Evolutionary conservation across 2,888 invertebrate genomes (phyloP), one percentile per base, ranked within the genome.

Genomic region (Brachypterus glaber): DNA sequence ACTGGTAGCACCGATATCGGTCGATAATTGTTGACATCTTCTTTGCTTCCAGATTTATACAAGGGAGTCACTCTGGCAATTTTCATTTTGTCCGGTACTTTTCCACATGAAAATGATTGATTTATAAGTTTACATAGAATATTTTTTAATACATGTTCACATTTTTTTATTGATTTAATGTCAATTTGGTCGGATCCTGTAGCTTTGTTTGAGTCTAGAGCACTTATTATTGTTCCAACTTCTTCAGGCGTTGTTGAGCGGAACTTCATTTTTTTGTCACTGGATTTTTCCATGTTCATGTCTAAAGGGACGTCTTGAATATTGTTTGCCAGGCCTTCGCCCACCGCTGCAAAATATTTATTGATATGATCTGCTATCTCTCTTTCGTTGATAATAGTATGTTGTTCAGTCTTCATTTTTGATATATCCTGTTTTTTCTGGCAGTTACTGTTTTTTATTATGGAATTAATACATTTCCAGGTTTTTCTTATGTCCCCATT

Each of bases 401-500:
- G 21, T 21, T 21, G 21, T 5, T 21, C 9, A 21, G 9, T 21
- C 21, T 21, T 21, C 21, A 21, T 21, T 21, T 21, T 21, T 21
- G 21, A 21, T 21, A 21, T 21, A 21, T 21, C 21, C 21, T 21
- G 21, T 21, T 21, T 21, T 21, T 21, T 21, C 21, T 21, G 21
- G 9, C 21, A 21, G 21, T 21, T 5, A 9, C 21, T 21, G 21
- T 21, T 21, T 21, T 21, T 5, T 7, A 21, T 21, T 21, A 21
- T 7, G 9, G 21, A 7, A 9, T 21, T 5, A 7, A 7, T 7
- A 7, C 9, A 21, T 21, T 21, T 21, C 21, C 21, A 21, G 21
- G 21, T 21, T 21, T 21, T 21, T 21, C 21, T 21, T 21, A 21
- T 21, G 21, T 21, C 21, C 21, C 21, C 21, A 21, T 21, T 21